A percentile compares a stretch with the other conserved stretches of the same genome.
phyloP scores from a whole-genome alignment of 2,113 vertebrate genomes.

The Axis porcinus region DNA sequence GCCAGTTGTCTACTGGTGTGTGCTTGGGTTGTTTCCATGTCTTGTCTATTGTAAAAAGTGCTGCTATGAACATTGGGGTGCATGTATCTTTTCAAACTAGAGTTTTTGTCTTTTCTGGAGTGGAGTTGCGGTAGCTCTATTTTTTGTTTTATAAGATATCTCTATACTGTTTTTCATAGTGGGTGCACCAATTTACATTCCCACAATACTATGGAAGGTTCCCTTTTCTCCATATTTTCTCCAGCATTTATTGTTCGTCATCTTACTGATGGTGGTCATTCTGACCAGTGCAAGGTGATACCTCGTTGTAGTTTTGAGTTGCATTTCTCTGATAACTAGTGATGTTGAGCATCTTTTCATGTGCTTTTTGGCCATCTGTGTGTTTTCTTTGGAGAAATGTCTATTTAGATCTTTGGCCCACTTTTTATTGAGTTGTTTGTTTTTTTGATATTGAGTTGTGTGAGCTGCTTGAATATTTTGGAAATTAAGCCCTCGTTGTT shows the following conservation, averaged over 20 bases:
- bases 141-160: background rate
- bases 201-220: background rate
- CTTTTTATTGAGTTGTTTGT: background rate
- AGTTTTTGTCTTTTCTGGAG: background rate
- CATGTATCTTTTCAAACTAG: background rate
- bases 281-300: background rate
- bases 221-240: background rate
- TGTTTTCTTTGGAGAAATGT: background rate
- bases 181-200: background rate
- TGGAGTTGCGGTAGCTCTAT: background rate
- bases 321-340: background rate
- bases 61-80: background rate
- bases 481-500: background rate
- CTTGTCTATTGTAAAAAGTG: background rate
- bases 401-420: background rate
- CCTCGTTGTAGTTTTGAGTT: background rate
- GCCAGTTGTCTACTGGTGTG: background rate
- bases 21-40: background rate
- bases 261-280: background rate
- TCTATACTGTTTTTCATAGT: background rate
- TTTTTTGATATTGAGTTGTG: background rate
- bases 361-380: background rate
- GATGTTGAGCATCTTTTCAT: background rate
- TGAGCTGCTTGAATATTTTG: background rate
- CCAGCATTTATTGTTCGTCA: background rate